Evolutionary conservation across 2,888 invertebrate species (phyloP).

Genomic region (Ommatoiulus sabulosus): DNA sequence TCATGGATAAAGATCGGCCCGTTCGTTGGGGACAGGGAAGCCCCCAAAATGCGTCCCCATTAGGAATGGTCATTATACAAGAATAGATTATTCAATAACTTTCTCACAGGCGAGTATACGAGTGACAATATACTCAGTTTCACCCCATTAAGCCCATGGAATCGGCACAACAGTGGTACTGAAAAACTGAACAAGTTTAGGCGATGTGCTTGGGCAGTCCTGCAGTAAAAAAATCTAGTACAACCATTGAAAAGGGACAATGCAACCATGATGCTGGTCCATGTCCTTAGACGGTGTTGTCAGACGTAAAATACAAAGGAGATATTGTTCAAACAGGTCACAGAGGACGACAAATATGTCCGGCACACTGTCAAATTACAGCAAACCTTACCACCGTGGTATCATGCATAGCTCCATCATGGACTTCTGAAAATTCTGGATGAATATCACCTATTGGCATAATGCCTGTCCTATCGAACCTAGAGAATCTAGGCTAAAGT

Average conservation of each 20-base stretch:
- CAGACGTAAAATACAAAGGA: background rate
- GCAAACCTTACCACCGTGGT: background rate
- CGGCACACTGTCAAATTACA: background rate
- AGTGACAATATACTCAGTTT: background rate
- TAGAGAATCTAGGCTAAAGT: background rate
- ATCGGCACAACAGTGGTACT: background rate
- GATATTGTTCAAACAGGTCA: background rate
- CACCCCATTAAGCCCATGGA: background rate
- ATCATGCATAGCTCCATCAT: conserved; percentile 10
- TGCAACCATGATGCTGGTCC: background rate
- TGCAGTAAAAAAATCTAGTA: background rate
- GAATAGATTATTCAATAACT: background rate
- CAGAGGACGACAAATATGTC: background rate
- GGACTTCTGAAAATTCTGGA: background rate
- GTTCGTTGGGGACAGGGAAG: background rate
- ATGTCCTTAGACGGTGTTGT: background rate
- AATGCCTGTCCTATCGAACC: background rate
- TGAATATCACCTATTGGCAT: background rate
- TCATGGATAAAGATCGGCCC: background rate
- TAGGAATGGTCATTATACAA: background rate
- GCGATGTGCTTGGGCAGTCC: background rate
- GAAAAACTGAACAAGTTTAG: conserved; percentile 6
- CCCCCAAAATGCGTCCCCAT: background rate
- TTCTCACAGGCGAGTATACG: background rate
- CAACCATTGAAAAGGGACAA: background rate